Evolutionary conservation across 1,140 invertebrate genomes (phyloP), one percentile per base, ranked within the genome.

Genomic region (Linepithema humile): DNA sequence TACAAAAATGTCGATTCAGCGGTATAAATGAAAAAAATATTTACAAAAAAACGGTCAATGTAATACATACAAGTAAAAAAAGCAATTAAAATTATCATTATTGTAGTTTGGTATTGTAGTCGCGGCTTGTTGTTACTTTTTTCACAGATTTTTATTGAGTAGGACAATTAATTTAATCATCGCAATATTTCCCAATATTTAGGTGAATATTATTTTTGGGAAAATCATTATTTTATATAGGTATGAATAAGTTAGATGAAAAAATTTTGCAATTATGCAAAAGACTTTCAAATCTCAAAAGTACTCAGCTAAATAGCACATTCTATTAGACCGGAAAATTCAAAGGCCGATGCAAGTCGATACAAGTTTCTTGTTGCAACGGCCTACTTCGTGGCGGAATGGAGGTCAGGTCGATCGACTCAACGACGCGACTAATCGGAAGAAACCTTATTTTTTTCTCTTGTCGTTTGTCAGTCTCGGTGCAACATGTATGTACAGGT

Each of bases 311-410:
- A 83, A 86, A 89, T 73, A 53, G 69, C 57, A 59, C 69, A 85
- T 88, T 89, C 53, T 73, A 64, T 55, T 83, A 67, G 87, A 84
- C 59, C 59, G 87, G 87, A 86, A 88, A 89, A 89, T 86, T 88
- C 85, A 80, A 89, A 88, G 82, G 85, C 75, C 73, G n/a, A 77
- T 48, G 40, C 48, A 38, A 72, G 45, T 88, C 83, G 73, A 88
- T 88, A 72, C 43, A 75, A 83, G 72, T 74, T 20, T 38, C 59
- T 62, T 40, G 83, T 85, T 78, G 85, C 59, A 57, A 83, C 78
- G 84, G 77, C 57, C 77, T 80, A 83, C 84, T 85, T 88, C 38
- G 60, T n/a, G 38, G 53, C n/a, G 4, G 59, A 65, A 87, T 82
- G 23, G 65, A 57, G 74, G 77, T 85, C 69, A 50, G 55, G 12